Evolutionary conservation across 1,140 invertebrate species (phyloP).

Genomic region (Adelges cooleyi): DNA sequence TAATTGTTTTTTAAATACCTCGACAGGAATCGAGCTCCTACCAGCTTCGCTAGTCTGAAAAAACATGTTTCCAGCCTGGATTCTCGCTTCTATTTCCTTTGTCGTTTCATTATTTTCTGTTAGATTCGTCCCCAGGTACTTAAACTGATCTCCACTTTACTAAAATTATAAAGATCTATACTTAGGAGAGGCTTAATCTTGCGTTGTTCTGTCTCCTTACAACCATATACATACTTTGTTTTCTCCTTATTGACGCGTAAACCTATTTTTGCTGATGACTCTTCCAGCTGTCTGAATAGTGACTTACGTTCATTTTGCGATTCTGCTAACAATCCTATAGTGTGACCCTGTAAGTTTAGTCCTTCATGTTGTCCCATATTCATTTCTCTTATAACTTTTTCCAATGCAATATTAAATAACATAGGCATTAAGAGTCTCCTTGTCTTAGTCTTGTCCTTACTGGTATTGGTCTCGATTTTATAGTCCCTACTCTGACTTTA

Average conservation of each 20-base stretch:
- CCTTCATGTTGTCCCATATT: neutral
- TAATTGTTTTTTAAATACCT: neutral
- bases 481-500: neutral
- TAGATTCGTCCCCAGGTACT: neutral
- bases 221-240: no score
- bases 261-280: no score
- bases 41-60: no score
- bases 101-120: neutral
- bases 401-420: neutral
- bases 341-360: neutral
- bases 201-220: no score
- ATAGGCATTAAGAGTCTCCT: neutral
- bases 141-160: no score
- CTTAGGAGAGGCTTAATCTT: no score
- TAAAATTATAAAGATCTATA: no score
- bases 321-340: neutral
- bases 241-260: no score
- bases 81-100: neutral
- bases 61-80: neutral
- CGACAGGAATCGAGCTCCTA: no score
- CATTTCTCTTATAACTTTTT: neutral
- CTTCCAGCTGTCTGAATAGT: no score
- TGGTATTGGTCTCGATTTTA: neutral
- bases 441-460: neutral
- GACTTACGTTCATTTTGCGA: no score